These are phyloP conservation scores for Tolypeutes matacus DNA, from an alignment of 2,797 vertebrate species.

Conservation along the genomic window DNA sequence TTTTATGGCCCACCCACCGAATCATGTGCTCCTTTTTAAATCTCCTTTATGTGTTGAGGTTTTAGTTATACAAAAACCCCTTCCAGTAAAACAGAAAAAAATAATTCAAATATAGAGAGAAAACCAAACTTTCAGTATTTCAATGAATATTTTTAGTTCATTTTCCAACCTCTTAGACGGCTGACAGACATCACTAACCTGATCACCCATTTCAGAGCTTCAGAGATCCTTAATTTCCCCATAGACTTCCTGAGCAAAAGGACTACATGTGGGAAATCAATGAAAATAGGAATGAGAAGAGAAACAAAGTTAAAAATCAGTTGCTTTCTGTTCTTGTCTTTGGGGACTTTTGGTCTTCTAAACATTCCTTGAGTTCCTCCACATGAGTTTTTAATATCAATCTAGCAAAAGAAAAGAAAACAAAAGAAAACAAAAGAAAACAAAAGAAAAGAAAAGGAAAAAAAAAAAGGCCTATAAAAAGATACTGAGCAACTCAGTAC, in stretches of 20 bases:
- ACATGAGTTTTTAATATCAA: constrained; percentile 65
- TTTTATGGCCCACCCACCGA: neutral
- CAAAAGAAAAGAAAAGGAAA: too few relatives aligned
- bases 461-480: constrained; percentile 27
- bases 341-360: constrained; percentile 80
- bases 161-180: constrained; percentile 44
- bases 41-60: neutral
- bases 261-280: constrained; percentile 68
- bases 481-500: neutral
- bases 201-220: constrained; percentile 62
- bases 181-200: constrained; percentile 30
- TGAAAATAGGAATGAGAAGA: constrained; percentile 59
- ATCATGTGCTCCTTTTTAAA: neutral
- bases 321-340: constrained; percentile 63
- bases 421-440: constrained; percentile 14
- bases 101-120: constrained; percentile 45
- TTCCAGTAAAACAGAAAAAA: constrained; percentile 70
- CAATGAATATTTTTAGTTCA: neutral
- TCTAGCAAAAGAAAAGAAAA: constrained; percentile 28
- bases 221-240: constrained; percentile 66
- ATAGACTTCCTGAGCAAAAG: constrained; percentile 79
- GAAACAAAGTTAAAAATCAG: constrained; percentile 56
- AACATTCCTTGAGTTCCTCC: constrained; percentile 75
- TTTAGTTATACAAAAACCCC: constrained; percentile 48
- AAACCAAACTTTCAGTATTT: constrained; percentile 48